These are phyloP conservation scores for Drosophila nr. fundita DNA, from an alignment of 2,888 invertebrate species.

Conservation along the genomic window DNA sequence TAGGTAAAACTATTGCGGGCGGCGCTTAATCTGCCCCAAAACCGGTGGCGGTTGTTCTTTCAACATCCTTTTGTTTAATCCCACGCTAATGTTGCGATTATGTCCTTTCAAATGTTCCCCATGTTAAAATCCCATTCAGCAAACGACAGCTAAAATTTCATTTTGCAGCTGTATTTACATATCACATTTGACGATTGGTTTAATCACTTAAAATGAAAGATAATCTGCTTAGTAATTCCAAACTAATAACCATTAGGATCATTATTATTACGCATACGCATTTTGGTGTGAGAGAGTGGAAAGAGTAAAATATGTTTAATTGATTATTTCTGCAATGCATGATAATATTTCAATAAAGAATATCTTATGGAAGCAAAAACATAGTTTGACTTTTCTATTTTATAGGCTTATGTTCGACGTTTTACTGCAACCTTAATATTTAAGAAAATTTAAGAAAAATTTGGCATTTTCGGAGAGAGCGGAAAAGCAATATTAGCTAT, in stretches of 20 bases:
- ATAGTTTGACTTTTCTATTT: not conserved
- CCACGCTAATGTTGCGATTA: not conserved
- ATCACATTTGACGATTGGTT: conserved; percentile 39
- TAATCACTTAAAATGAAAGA: conserved; percentile 68
- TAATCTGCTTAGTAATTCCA: conserved; percentile 37
- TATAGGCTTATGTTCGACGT: accelerated
- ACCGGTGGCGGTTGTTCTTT: not conserved
- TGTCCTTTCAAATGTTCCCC: not conserved
- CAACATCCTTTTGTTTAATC: conserved; percentile 15
- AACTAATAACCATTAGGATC: not conserved
- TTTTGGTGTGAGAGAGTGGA: not conserved
- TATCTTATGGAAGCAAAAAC: not conserved
- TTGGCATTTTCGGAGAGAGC: not conserved
- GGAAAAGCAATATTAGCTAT: not conserved
- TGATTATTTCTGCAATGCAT: not conserved
- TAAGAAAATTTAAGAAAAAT: not conserved
- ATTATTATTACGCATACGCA: conserved; percentile 17
- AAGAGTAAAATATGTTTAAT: not conserved
- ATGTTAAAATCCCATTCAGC: conserved; percentile 4
- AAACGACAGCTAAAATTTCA: conserved; percentile 34
- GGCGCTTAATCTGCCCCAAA: conserved; percentile 1
- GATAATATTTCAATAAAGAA: not conserved
- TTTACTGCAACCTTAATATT: not conserved
- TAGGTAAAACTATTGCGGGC: conserved; percentile 29
- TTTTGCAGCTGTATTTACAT: conserved; percentile 51